Evolutionary conservation across 1,140 invertebrate genomes (phyloP), one percentile per base, ranked within the genome.

Genomic region (Saccostrea glomerata): DNA sequence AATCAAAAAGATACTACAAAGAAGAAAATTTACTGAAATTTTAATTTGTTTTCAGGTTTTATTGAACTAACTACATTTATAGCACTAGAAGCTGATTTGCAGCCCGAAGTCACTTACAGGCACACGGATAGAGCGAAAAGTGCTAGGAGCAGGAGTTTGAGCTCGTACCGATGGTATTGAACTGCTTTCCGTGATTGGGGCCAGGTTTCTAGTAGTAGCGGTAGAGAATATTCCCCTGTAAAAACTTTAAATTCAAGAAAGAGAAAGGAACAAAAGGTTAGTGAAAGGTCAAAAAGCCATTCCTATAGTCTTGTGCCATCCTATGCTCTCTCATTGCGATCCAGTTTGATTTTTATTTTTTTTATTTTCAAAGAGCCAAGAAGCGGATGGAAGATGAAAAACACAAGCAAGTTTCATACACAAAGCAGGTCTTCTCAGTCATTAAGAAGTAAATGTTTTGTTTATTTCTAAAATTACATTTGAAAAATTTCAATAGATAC

Each of bases 201-300:
- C 63, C 77, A 86, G 85, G 66, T 58, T 56, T 40, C 77, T 82
- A 47, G 89, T 87, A 87, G 83, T 47, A 23, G 82, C 47, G 70
- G 58, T 86, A 85, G 77, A 63, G 12, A 25, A 83, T 25, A 36
- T 77, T 85, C 66, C 56, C 86, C 89, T 89, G 89, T 87, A 89
- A 89, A 87, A 84, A 89, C 89, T 89, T 60, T 70, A 85, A 73
- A 84, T 87, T 83, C 83, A 87, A 77, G 82, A 89, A 89, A 82
- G 25, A 12, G 47, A 86, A 86, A 56, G 70, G 63, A 86, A 66
- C 23, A 54, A 47, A 20, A 54, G 36, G 85, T 86, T 86, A 86
- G 85, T 86, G 70, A 12, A 70, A 47, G 70, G 60, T 70, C 63
- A 86, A 15, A 11, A 86, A 63, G 30, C 60, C 85, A 86, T 70